Base-by-base conservation (phyloP, 1,140 invertebrate species). In the Brachionus rotundiformis region DNA sequence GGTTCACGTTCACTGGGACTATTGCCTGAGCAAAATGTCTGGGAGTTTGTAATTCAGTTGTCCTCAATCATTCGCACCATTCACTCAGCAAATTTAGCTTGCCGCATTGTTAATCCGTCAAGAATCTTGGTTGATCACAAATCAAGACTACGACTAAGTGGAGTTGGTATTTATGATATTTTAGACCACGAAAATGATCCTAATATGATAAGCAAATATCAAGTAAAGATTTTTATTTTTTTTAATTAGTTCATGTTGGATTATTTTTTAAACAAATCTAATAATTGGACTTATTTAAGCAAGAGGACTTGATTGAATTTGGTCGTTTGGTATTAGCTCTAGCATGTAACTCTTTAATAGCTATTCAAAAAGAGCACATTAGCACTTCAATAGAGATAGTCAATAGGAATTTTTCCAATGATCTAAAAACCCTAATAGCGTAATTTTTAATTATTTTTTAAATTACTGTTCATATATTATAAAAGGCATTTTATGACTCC, bases 11-110 rank as follows among this genome's bases (percentile, higher is more conserved):
- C 59, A 11, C 63, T 89, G 85, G 90, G 88, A 89, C 90, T 94
- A 88, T 89, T 98, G 77, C 93, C 95, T 0, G 96, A 98, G 87
- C 92, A 92, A 81, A 91, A 94, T 47, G 92, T 98, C 82, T 98
- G 96, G 96, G 93, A 93, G 83, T 95, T 97, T 83, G 92, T 98
- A 27, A 94, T 98, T 68, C 96, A 98, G 88, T 89, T 98, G 61
- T 96, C 94, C 41, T 94, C 95, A n/a, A 95, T 94, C 3, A 89
- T 98, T 59, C 90, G 96, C 49, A 92, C 93, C 63, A 94, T 98
- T 84, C 96, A 98, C 88, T 91, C 93, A 75, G 92, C 93, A 82
- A 92, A 90, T 19, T 86, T 92, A 16, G 90, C 90, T 13, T 71
- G 82, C 36, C 61, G 54, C 19, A 47, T 71, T 33, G 27, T 82